Base-by-base conservation (phyloP, 2,797 vertebrate genomes). In the Columba guinea region DNA sequence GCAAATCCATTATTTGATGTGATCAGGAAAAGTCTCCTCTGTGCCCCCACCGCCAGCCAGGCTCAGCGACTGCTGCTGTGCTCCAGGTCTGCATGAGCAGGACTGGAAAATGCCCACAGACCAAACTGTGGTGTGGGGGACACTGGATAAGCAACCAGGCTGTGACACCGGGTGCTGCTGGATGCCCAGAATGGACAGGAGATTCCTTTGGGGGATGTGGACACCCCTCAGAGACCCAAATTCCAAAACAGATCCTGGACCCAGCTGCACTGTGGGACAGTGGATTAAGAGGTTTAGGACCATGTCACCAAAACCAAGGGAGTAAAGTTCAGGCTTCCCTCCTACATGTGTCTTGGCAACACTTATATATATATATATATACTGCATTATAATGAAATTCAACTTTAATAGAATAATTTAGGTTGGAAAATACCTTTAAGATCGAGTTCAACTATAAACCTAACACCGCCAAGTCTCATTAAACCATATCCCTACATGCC, bases 141-240 rank as follows among this genome's bases (percentile, higher is more conserved):
- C 53, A 51, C 59, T 82, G 79, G 37, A 46, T 30, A 27, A 52
- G 44, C 1, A 82, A 6, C 30, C 5, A 11, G 14, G 14, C 39
- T 37, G 37, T 1, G 5, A 11, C 39, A 56, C 11, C 2, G 5
- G 52, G n/a, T 2, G 2, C 26, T 67, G 15, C 59, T 51, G 37
- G 21, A 16, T 35, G 58, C 15, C 70, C 32, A 32, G 44, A 26
- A 49, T 8, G 1, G 5, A 15, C 1, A 39, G 19, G 22, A 44
- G 7, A 13, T 3, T 5, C 30, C 2, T 2, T 3, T 16, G 7
- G 4, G 4, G 9, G 2, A 26, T 3, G 4, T 0, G 0, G 52
- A 23, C 46, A 56, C 9, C 30, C 63, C 28, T 21, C 13, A 5
- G 64, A 35, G 12, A 26, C 10, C 30, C 18, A 14, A 37, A 68